Conservation (phyloP, 2,797 vertebrate species). For the Tolypeutes matacus region DNA sequence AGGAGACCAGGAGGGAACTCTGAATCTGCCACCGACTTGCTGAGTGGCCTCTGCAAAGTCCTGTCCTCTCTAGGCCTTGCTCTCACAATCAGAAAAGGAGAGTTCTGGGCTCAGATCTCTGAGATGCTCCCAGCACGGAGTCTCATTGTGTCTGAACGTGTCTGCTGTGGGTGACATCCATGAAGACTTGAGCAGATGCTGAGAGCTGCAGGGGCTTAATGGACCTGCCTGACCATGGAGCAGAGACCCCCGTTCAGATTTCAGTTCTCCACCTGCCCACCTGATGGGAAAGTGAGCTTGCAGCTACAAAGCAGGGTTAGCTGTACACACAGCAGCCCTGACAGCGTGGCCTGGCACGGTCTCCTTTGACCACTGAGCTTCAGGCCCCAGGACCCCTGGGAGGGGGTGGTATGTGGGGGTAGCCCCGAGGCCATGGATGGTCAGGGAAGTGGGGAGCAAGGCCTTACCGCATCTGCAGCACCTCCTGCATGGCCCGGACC, state of each 20-base stretch:
- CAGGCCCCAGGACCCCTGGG: background rate
- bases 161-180: background rate
- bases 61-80: background rate
- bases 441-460: background rate
- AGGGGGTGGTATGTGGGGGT: fast-evolving
- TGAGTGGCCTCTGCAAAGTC: background rate
- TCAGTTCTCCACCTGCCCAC: background rate
- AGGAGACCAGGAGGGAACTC: background rate
- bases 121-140: background rate
- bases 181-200: background rate
- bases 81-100: background rate
- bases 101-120: background rate
- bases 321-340: background rate
- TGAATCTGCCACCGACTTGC: background rate
- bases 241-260: background rate
- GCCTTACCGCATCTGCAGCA: conserved; percentile 75
- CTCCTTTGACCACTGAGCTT: background rate
- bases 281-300: background rate
- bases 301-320: background rate
- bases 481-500: conserved; percentile 58
- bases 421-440: background rate
- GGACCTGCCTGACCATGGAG: background rate
- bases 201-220: background rate
- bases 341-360: fast-evolving
- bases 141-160: background rate